Conservation (phyloP, 1,140 invertebrate genomes). For the Argopecten irradians region DNA sequence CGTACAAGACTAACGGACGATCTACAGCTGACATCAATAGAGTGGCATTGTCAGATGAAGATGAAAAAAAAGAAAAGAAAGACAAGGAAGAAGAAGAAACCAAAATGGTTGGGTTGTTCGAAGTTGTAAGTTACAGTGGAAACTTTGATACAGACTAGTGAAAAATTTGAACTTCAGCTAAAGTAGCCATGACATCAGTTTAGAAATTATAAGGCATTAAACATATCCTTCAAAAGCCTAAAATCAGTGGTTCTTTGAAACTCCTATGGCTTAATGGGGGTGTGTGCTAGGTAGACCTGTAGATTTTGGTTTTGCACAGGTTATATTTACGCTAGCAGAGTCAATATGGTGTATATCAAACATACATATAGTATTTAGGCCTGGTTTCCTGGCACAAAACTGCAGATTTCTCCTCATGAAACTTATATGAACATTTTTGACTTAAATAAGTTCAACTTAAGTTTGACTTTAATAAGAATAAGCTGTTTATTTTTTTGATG, state of each 20-base stretch:
- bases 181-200: neutral
- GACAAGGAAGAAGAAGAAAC: conserved; percentile 53
- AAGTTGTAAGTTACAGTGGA: conserved; percentile 52
- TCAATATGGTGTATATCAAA: no score
- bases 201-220: neutral
- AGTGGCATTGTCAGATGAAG: neutral
- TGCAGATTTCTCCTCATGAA: no score
- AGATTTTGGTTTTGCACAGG: neutral
- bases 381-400: no score
- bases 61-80: conserved; percentile 26
- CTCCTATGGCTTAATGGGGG: neutral
- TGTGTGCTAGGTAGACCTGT: neutral
- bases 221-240: neutral
- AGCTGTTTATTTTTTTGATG: no score
- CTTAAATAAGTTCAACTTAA: no score
- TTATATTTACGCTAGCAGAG: neutral
- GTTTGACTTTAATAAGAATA: no score
- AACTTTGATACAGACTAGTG: no score
- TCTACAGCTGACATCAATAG: neutral
- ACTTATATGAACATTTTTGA: no score
- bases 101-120: conserved; percentile 56
- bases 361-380: no score
- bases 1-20: neutral
- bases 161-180: neutral
- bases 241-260: neutral